These are phyloP conservation scores for Ovibos moschatus DNA, from an alignment of 2,113 vertebrate genomes.

Conservation along the genomic window DNA sequence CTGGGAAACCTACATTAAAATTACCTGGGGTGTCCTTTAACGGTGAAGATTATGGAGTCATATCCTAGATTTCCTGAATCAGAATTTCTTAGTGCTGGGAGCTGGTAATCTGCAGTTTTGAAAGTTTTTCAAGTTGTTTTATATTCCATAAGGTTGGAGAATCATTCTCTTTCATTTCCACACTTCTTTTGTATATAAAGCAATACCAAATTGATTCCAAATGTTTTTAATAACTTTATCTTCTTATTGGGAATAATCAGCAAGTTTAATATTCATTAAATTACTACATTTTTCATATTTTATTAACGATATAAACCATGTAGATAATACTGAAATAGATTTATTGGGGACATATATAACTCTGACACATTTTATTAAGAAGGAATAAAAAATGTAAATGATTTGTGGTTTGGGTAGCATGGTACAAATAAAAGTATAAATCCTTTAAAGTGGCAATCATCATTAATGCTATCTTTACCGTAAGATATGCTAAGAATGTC, in stretches of 20 bases:
- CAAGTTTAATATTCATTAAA: not conserved
- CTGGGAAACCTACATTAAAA: not conserved
- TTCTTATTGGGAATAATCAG: not conserved
- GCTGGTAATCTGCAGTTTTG: not conserved
- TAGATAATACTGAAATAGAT: not conserved
- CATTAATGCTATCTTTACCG: not conserved
- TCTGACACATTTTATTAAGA: not conserved
- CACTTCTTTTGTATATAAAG: not conserved
- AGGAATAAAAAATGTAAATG: slow-evolving; percentile 4
- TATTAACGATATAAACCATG: not conserved
- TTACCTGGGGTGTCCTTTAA: not conserved
- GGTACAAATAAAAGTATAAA: not conserved
- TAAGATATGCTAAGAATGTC: not conserved
- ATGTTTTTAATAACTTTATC: slow-evolving; percentile 1
- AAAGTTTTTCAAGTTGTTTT: not conserved
- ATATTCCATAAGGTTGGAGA: not conserved
- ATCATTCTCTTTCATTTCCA: not conserved
- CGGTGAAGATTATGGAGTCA: not conserved
- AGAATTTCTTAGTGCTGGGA: not conserved
- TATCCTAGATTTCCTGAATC: not conserved
- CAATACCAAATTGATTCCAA: not conserved
- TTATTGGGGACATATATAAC: not conserved
- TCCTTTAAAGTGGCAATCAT: not conserved
- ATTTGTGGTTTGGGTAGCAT: not conserved
- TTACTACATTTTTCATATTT: not conserved